Evolutionary conservation across 2,113 vertebrate species (phyloP).

Genomic region (Noturus placidus): DNA sequence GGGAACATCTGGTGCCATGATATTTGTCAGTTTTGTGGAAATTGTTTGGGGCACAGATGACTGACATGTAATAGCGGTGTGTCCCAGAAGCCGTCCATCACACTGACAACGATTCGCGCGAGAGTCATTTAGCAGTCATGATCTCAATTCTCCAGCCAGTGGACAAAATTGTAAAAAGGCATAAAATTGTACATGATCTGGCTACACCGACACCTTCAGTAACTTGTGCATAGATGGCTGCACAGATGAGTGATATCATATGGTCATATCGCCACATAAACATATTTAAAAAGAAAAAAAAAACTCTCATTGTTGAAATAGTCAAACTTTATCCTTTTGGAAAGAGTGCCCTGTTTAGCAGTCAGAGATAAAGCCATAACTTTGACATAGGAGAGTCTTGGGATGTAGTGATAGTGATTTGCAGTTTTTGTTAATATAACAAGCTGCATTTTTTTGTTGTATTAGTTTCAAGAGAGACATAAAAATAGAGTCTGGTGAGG

Average conservation of each 20-base stretch:
- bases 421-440: neutral
- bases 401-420: neutral
- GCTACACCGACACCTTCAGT: neutral
- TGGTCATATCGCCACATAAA: neutral
- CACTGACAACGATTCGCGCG: slow-evolving; percentile 37
- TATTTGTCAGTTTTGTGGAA: slow-evolving; percentile 46
- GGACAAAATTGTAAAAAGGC: slow-evolving; percentile 23
- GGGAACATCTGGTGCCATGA: slow-evolving; percentile 45
- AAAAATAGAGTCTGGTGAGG: neutral
- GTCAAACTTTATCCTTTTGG: neutral
- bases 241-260: neutral
- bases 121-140: slow-evolving; percentile 47
- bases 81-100: slow-evolving; percentile 32
- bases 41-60: slow-evolving; percentile 30
- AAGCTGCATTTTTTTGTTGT: neutral
- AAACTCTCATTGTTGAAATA: neutral
- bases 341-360: neutral
- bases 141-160: slow-evolving; percentile 44
- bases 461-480: neutral
- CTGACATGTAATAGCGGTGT: slow-evolving; percentile 37
- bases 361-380: neutral
- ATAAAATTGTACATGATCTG: neutral
- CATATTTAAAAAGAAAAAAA: neutral
- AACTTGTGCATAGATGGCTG: neutral
- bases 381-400: neutral